Evolutionary conservation across 2,797 vertebrate genomes (phyloP).

Genomic region (Falco naumanni): DNA sequence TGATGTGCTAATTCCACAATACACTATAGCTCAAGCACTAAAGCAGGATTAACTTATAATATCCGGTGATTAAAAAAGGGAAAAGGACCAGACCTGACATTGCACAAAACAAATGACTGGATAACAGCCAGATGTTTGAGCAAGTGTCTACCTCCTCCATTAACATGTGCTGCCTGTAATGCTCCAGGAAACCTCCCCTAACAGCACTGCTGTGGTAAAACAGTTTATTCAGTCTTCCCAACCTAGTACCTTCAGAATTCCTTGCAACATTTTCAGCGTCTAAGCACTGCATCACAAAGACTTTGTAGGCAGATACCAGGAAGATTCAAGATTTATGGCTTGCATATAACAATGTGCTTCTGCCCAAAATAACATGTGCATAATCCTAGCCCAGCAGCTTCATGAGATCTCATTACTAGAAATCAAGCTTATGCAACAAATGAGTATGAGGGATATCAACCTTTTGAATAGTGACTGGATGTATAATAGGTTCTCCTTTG

Average conservation of each 20-base stretch:
- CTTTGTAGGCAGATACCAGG: not conserved
- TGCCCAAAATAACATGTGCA: not conserved
- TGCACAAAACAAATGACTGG: not conserved
- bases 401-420: not conserved
- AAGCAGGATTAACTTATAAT: slow-evolving; percentile 4
- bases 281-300: not conserved
- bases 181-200: not conserved
- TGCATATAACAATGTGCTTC: not conserved
- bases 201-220: not conserved
- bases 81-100: not conserved
- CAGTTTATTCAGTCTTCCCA: not conserved
- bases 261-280: not conserved
- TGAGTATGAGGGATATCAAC: not conserved
- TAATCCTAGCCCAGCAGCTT: not conserved
- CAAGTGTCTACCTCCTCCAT: not conserved
- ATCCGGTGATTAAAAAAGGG: not conserved
- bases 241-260: not conserved
- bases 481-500: not conserved
- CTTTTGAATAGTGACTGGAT: not conserved
- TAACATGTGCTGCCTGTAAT: not conserved
- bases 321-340: not conserved
- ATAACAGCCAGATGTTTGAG: not conserved
- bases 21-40: not conserved
- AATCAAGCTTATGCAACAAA: not conserved
- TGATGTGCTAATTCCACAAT: not conserved